phyloP scores from a whole-genome alignment of 2,888 invertebrate genomes.

The Sericinus montela region DNA sequence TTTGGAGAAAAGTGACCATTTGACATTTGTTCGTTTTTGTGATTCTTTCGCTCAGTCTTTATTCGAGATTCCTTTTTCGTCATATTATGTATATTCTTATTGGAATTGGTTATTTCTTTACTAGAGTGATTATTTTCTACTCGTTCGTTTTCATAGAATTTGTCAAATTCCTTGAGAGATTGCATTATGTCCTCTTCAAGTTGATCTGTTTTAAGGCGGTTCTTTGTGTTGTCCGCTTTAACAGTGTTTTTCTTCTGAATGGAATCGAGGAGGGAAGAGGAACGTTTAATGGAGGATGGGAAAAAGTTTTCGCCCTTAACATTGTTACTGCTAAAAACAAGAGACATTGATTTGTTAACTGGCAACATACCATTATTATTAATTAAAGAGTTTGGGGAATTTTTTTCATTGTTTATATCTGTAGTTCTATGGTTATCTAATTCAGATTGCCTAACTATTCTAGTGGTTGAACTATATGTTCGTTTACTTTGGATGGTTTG shows the following conservation, averaged over 20 bases:
- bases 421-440: slow-evolving; percentile 52
- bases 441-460: slow-evolving; percentile 61
- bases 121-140: slow-evolving; percentile 43
- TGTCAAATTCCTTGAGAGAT: slow-evolving; percentile 72
- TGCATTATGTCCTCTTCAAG: slow-evolving; percentile 72
- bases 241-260: slow-evolving; percentile 60
- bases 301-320: slow-evolving; percentile 64
- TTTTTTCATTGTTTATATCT: slow-evolving; percentile 52
- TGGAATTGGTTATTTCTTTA: slow-evolving; percentile 44
- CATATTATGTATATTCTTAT: slow-evolving; percentile 38
- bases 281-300: slow-evolving; percentile 76
- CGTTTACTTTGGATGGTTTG: slow-evolving; percentile 64
- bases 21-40: slow-evolving; percentile 47
- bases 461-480: slow-evolving; percentile 70
- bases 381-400: slow-evolving; percentile 53
- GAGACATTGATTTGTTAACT: slow-evolving; percentile 75
- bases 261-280: slow-evolving; percentile 77
- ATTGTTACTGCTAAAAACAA: slow-evolving; percentile 79
- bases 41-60: slow-evolving; percentile 53
- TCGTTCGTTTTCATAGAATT: slow-evolving; percentile 65
- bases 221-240: slow-evolving; percentile 56
- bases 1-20: slow-evolving; percentile 64
- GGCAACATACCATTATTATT: slow-evolving; percentile 54
- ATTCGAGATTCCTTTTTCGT: slow-evolving; percentile 47
- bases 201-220: slow-evolving; percentile 66